A percentile compares a stretch with the other conserved stretches of the same genome.
Conservation (phyloP, 2,888 invertebrate species). For the Chironomus riparius region DNA sequence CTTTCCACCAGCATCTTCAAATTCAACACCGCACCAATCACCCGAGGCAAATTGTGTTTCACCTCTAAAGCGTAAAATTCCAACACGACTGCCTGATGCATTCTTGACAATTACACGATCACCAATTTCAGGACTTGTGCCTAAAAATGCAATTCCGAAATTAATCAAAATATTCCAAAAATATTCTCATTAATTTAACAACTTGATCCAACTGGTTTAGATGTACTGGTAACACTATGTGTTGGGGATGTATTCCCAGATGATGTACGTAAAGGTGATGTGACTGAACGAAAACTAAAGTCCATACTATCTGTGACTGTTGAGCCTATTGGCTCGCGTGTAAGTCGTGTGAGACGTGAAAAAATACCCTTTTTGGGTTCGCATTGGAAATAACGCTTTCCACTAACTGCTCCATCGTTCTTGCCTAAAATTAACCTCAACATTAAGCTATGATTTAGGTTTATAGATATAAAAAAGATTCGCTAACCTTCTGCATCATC, state of each 20-base stretch:
- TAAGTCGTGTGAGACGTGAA: constrained; percentile 77
- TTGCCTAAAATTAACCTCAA: constrained; percentile 57
- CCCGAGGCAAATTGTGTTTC: constrained; percentile 84
- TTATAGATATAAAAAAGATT: neutral
- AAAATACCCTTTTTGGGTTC: constrained; percentile 89
- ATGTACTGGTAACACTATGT: constrained; percentile 36
- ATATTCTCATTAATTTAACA: neutral
- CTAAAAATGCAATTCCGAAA: no score
- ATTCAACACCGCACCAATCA: constrained; percentile 91
- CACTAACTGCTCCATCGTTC: constrained; percentile 92
- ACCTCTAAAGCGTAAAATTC: constrained; percentile 77
- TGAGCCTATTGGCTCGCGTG: constrained; percentile 56
- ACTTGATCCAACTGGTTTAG: constrained; percentile 31
- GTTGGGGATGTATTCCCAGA: constrained; percentile 41
- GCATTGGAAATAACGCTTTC: constrained; percentile 88
- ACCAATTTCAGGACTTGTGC: constrained; percentile 56
- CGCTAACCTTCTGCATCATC: constrained; percentile 86
- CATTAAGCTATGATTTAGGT: neutral
- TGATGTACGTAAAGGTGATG: constrained; percentile 36
- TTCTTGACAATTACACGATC: constrained; percentile 86
- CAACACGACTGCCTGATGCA: constrained; percentile 80
- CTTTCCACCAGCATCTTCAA: constrained; percentile 89
- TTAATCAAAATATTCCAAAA: neutral
- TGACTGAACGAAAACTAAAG: constrained; percentile 32
- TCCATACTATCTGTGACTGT: constrained; percentile 38